A percentile compares a stretch with the other conserved stretches of the same genome.
Conservation (phyloP, 2,113 vertebrate species). For the Heterochromis multidens region DNA sequence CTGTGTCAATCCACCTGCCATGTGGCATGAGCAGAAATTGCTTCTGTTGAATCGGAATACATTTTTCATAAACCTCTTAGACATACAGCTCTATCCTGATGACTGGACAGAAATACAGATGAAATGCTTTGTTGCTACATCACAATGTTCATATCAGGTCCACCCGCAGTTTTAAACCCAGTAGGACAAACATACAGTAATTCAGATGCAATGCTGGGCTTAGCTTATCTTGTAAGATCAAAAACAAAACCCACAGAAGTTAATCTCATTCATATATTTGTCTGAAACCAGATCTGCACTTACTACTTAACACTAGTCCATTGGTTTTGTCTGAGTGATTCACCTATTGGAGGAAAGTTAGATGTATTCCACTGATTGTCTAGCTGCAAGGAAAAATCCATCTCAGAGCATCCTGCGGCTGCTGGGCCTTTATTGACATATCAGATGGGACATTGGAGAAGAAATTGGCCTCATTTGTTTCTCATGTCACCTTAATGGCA, state of each 20-base stretch:
- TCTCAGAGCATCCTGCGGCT: conserved; percentile 68
- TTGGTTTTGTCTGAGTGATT: conserved; percentile 69
- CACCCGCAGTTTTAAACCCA: background rate
- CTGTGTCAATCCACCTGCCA: conserved; percentile 15
- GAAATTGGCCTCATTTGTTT: conserved; percentile 85
- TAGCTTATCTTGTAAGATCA: conserved; percentile 44
- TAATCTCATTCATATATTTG: conserved; percentile 55
- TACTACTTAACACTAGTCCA: conserved; percentile 63
- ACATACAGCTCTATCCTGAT: background rate
- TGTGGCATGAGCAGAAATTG: background rate
- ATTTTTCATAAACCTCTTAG: background rate
- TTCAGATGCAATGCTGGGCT: conserved; percentile 52
- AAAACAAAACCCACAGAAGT: conserved; percentile 36
- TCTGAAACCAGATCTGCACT: conserved; percentile 47
- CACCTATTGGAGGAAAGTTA: conserved; percentile 68
- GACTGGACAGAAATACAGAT: background rate
- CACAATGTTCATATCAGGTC: conserved; percentile 12
- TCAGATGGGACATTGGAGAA: conserved; percentile 77
- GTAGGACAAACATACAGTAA: conserved; percentile 21
- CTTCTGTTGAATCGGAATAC: background rate
- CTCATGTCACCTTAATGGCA: conserved; percentile 79
- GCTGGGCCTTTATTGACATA: conserved; percentile 78
- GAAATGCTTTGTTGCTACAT: background rate
- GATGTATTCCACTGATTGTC: conserved; percentile 74
- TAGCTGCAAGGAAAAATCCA: conserved; percentile 74